Percentiles rank a stretch among this genome's conserved stretches.
These are phyloP conservation scores for Augochlorella aurata DNA, from an alignment of 2,888 invertebrate species.

Conservation along the genomic window DNA sequence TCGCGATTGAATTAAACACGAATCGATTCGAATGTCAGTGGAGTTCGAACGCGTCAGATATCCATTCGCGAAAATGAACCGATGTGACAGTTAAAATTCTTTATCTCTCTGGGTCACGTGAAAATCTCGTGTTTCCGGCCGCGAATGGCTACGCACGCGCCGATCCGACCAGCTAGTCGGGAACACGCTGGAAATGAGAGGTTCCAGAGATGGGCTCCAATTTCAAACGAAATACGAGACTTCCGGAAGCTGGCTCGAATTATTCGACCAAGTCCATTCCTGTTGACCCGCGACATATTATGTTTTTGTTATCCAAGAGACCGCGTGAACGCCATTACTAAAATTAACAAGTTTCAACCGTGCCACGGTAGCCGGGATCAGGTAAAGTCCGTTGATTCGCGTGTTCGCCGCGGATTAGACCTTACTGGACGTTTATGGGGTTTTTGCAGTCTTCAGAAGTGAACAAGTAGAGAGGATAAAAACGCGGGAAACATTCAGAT, in stretches of 20 bases:
- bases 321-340: constrained; percentile 7
- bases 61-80: constrained; percentile 2
- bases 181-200: constrained; percentile 37
- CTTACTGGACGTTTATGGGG: neutral
- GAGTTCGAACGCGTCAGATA: neutral
- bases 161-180: constrained; percentile 7
- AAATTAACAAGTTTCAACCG: constrained; percentile 50
- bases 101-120: neutral
- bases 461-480: neutral
- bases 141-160: neutral
- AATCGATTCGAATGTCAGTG: constrained; percentile 10
- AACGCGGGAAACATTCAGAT: neutral
- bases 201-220: constrained; percentile 36
- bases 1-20: constrained; percentile 7
- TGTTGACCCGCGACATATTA: constrained; percentile 42
- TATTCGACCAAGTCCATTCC: constrained; percentile 22
- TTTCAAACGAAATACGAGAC: constrained; percentile 52
- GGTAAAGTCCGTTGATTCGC: neutral
- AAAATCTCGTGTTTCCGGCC: constrained; percentile 17
- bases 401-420: neutral
- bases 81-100: neutral
- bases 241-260: constrained; percentile 35
- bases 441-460: neutral
- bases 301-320: constrained; percentile 36
- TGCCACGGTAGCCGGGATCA: neutral